Evolutionary conservation across 2,888 invertebrate species (phyloP), one percentile per base, ranked within the genome.

Genomic region (Cecidostiba fungosa): DNA sequence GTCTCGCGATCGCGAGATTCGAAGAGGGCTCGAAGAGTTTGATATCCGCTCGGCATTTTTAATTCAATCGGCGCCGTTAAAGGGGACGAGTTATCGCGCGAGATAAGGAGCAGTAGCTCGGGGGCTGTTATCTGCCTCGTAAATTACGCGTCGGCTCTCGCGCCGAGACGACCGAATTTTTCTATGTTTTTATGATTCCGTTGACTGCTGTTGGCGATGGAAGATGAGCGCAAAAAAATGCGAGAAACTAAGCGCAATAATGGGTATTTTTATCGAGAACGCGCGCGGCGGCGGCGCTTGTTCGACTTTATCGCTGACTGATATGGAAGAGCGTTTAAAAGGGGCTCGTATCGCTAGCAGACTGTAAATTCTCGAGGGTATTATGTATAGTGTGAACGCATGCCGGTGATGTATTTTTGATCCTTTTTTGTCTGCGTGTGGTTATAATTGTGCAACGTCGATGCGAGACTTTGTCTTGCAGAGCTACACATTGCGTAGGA

Each of bases 61-160:
- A 85, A 85, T 85, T 85, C 82, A 85, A 82, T 82, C 78, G 82
- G 23, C 36, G 39, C 74, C 78, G 69, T 78, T 74, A 78, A 82
- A 70, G 82, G 69, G 26, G 70, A 82, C n/a, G 76, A 82, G 70
- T 79, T 82, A 85, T 82, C 82, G 70, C 82, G 69, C 43, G 54
- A 82, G 82, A 85, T 85, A 78, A 72, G 62, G 69, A 36, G 23
- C 4, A 59, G 54, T 26, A 26, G 54, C 54, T 26, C 36, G 19
- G 59, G 32, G 59, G 39, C 76, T 78, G 79, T 85, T 85, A 85
- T 85, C 77, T 77, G 23, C 16, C 79, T 85, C 82, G 70, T 85
- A 82, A 76, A 79, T 79, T 62, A 50, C 76, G 26, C 39, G 66
- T n/a, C 66, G 26, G 1, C 62, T 10, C n/a, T 69, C 76, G n/a